Base-by-base conservation (phyloP, 2,888 invertebrate genomes). In the Lithophane socia region DNA sequence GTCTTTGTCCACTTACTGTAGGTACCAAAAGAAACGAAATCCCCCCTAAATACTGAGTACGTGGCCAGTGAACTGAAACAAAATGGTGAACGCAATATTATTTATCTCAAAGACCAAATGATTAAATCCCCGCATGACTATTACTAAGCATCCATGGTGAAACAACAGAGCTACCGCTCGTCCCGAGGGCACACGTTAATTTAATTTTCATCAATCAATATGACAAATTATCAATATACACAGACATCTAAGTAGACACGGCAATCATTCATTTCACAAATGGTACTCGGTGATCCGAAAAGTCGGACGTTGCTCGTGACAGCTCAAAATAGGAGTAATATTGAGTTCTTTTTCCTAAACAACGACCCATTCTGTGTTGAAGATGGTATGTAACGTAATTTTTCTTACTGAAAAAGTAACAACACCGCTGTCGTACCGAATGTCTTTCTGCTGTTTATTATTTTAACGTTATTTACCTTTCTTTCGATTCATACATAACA, bases 231-330 rank as follows among this genome's bases (percentile, higher is more conserved):
- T 80, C 75, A 56, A 69, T 75, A 79, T 65, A 72, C 56, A 64
- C 60, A 60, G 58, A 76, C 61, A 60, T 71, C 68, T 70, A 73
- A 78, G 80, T 75, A 77, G 70, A 80, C 75, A 79, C 47, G 61
- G 49, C 56, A 64, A 77, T 85, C 79, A 78, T 86, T 81, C 82
- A 82, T 79, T 81, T 69, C 71, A 83, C 71, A 84, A 80, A 73
- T 77, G 66, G 49, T 73, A 81, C 79, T 75, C 77, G 65, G 73
- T 86, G 84, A 88, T 88, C 85, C 83, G 82, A 82, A 84, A 86
- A 85, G 76, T 87, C 75, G 84, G 75, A 83, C 80, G 65, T 75
- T 88, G 88, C 79, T 85, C 24, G 63, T 89, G 88, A 89, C 88
- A 87, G 88, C 79, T 85, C 80, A 78, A 81, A 84, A 83, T 81